Evolutionary conservation across 2,888 invertebrate genomes (phyloP).

Genomic region (Drosophila quinaria): DNA sequence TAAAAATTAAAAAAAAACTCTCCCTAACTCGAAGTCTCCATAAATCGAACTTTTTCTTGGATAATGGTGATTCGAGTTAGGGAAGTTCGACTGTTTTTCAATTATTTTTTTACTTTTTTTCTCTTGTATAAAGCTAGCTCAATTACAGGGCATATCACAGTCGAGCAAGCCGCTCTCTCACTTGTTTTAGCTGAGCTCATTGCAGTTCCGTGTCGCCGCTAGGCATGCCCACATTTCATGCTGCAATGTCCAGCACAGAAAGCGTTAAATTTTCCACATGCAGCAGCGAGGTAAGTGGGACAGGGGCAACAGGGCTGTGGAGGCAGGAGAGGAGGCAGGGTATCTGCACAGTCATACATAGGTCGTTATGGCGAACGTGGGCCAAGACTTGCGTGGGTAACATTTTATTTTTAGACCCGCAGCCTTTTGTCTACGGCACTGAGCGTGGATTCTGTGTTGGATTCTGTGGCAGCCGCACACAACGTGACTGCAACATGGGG

Average conservation of each 20-base stretch:
- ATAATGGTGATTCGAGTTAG: no score
- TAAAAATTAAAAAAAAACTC: no score
- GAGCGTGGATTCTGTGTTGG: neutral
- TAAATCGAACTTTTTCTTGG: no score
- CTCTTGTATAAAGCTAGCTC: neutral
- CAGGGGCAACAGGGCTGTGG: neutral
- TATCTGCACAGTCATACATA: conserved; percentile 42
- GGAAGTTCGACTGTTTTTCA: no score
- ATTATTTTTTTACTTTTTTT: neutral
- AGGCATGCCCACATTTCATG: conserved; percentile 64
- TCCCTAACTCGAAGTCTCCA: no score
- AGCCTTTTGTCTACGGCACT: conserved; percentile 18
- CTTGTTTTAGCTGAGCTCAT: conserved; percentile 8
- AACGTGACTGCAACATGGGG: conserved; percentile 44
- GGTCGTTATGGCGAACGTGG: conserved; percentile 60
- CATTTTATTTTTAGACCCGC: conserved; percentile 32
- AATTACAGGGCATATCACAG: neutral
- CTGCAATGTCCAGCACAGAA: conserved; percentile 46
- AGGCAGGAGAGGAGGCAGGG: neutral
- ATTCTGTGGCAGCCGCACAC: conserved; percentile 35
- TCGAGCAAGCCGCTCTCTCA: neutral
- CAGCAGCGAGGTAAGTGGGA: conserved; percentile 5
- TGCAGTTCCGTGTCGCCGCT: conserved; percentile 28
- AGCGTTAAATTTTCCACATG: conserved; percentile 69
- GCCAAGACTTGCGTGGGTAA: conserved; percentile 57